phyloP scores from a whole-genome alignment of 2,113 vertebrate species.

The Erythrolamprus reginae region DNA sequence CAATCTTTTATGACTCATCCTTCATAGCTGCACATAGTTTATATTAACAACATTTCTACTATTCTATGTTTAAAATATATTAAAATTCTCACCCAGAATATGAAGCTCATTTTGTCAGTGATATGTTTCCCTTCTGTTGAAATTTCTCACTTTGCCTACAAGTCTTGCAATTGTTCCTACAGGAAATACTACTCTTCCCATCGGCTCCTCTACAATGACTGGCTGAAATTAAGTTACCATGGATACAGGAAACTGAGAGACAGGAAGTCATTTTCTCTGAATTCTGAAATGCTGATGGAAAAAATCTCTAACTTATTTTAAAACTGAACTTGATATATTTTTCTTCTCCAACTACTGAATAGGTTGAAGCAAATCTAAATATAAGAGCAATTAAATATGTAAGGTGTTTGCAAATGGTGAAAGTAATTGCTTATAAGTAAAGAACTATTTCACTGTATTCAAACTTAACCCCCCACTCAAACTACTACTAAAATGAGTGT shows the following conservation, averaged over 20 bases:
- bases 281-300: slow-evolving; percentile 69
- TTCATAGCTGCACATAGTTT: background rate
- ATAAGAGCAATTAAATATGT: background rate
- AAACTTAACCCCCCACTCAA: background rate
- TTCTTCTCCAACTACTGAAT: slow-evolving; percentile 17
- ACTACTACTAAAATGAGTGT: background rate
- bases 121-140: slow-evolving; percentile 12
- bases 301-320: slow-evolving; percentile 58
- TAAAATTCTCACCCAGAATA: slow-evolving; percentile 68
- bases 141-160: slow-evolving; percentile 8
- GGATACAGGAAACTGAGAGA: slow-evolving; percentile 79
- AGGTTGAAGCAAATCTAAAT: background rate
- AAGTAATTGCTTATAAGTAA: background rate
- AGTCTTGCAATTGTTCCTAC: slow-evolving; percentile 53
- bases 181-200: slow-evolving; percentile 71
- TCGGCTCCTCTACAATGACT: slow-evolving; percentile 54
- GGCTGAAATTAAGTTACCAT: slow-evolving; percentile 72
- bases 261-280: slow-evolving; percentile 76
- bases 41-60: slow-evolving; percentile 15
- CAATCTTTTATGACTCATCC: background rate
- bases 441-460: background rate
- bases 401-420: background rate
- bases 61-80: slow-evolving; percentile 35
- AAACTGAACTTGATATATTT: slow-evolving; percentile 46
- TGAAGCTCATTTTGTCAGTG: slow-evolving; percentile 53